Evolutionary conservation across 2,797 vertebrate species (phyloP).

Genomic region (Odontamblyopus rebecca): DNA sequence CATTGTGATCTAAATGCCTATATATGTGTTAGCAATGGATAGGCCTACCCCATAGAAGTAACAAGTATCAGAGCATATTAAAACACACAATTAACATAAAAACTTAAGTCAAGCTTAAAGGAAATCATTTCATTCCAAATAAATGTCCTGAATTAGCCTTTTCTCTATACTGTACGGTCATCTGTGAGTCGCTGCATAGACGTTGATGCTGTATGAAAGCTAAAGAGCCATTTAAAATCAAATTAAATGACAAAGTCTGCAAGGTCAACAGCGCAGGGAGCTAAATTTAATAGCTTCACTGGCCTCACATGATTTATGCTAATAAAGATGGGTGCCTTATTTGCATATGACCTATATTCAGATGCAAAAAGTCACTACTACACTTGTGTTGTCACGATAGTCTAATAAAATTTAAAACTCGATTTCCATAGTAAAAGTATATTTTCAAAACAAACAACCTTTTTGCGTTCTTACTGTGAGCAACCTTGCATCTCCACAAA

Average conservation of each 20-base stretch:
- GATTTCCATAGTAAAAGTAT: too few species aligned
- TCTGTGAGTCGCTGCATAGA: slow-evolving; percentile 35
- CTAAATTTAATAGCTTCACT: slow-evolving; percentile 38
- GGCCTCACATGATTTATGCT: slow-evolving; percentile 33
- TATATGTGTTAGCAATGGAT: too few species aligned
- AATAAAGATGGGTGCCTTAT: slow-evolving; percentile 16
- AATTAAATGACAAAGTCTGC: slow-evolving; percentile 60
- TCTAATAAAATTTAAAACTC: too few species aligned
- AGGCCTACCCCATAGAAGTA: too few species aligned
- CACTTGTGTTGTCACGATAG: neutral
- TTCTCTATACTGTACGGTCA: too few species aligned
- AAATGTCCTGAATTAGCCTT: neutral
- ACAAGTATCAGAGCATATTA: too few species aligned
- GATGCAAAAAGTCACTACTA: neutral
- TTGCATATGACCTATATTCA: slow-evolving; percentile 15
- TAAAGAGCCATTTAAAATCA: slow-evolving; percentile 71
- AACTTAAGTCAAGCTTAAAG: too few species aligned
- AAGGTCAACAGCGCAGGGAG: slow-evolving; percentile 66
- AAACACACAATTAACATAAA: too few species aligned
- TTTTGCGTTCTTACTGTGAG: too few species aligned
- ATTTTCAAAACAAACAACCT: too few species aligned
- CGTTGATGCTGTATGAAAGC: slow-evolving; percentile 72
- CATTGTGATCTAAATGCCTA: too few species aligned
- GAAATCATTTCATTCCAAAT: neutral
- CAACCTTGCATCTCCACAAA: too few species aligned